These are phyloP conservation scores for Enteromius anoplus DNA, from an alignment of 2,797 vertebrate genomes.

Conservation along the genomic window DNA sequence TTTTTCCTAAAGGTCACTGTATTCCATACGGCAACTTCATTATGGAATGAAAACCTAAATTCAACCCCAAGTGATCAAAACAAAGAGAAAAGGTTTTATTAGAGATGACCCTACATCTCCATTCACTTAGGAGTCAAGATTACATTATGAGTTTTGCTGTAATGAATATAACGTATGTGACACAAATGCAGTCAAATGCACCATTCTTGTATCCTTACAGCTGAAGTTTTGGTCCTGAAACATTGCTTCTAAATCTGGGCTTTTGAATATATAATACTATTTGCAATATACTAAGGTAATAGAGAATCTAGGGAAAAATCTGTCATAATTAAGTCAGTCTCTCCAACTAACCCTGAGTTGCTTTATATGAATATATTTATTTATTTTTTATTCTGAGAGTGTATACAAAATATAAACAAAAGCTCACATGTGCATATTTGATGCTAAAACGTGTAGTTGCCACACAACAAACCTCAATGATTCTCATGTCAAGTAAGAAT, in stretches of 20 bases:
- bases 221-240: neutral
- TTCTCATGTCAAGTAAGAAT: neutral
- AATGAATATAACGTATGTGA: neutral
- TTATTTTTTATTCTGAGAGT: neutral
- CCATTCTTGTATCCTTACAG: neutral
- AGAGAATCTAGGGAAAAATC: neutral
- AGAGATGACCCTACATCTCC: neutral
- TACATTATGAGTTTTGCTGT: neutral
- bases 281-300: neutral
- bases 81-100: neutral
- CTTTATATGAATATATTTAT: neutral
- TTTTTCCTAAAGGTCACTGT: conserved; percentile 55
- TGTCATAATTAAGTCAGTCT: neutral
- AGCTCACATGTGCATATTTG: neutral
- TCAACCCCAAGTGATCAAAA: neutral
- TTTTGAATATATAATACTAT: neutral
- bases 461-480: neutral
- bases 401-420: neutral
- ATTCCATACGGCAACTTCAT: conserved; percentile 10
- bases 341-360: neutral
- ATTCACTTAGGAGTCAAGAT: neutral
- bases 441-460: neutral
- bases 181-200: neutral
- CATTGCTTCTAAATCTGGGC: neutral
- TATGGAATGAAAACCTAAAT: neutral